A percentile compares a stretch with the other conserved stretches of the same genome.
These are phyloP conservation scores for Wiebesia pumilae DNA, from an alignment of 1,140 invertebrate genomes.

Conservation along the genomic window DNA sequence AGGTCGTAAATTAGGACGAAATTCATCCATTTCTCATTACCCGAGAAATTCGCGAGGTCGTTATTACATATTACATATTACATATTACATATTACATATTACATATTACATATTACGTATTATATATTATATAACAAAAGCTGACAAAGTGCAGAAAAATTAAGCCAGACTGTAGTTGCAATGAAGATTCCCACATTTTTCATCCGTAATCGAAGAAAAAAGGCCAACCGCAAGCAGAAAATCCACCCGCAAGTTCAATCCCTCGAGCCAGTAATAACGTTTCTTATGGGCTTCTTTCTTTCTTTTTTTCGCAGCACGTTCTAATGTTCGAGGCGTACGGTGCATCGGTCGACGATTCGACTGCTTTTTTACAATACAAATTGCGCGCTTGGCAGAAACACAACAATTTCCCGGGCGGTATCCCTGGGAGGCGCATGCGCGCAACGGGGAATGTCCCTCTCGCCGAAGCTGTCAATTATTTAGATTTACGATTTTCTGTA, in stretches of 20 bases:
- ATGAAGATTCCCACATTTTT: background rate
- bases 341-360: background rate
- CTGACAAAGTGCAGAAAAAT: too few species aligned
- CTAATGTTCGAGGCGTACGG: background rate
- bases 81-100: too few species aligned
- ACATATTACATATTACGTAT: too few species aligned
- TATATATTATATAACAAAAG: too few species aligned
- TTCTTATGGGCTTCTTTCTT: slow-evolving; percentile 36
- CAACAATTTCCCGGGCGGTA: slow-evolving; percentile 22
- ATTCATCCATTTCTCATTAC: background rate
- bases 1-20: background rate
- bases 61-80: too few species aligned
- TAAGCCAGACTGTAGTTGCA: background rate
- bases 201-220: too few species aligned
- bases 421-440: slow-evolving; percentile 16
- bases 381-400: slow-evolving; percentile 35
- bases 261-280: slow-evolving; percentile 13
- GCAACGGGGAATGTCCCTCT: slow-evolving; percentile 23
- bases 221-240: background rate
- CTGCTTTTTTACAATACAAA: slow-evolving; percentile 20
- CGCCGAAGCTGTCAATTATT: slow-evolving; percentile 65
- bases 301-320: background rate
- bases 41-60: background rate
- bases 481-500: slow-evolving; percentile 64
- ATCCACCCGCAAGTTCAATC: slow-evolving; percentile 30